phyloP scores from a whole-genome alignment of 2,113 vertebrate genomes.

The Proterorhinus semilunaris region DNA sequence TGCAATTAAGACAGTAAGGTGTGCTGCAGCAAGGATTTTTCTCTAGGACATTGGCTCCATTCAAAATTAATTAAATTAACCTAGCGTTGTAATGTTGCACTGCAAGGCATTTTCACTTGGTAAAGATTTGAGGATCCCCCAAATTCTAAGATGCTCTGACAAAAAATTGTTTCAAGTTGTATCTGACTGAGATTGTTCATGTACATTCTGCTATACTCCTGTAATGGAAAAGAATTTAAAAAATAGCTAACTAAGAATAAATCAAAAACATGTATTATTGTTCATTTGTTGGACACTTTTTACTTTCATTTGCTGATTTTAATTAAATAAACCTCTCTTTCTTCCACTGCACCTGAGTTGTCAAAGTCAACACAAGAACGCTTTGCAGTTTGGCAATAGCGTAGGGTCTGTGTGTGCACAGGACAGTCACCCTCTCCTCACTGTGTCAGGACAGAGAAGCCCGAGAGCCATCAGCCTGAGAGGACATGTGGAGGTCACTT shows the following conservation, averaged over 20 bases:
- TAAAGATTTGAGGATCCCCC: constrained; percentile 38
- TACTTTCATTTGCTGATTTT: neutral
- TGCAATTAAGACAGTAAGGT: constrained; percentile 67
- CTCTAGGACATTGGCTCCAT: constrained; percentile 67
- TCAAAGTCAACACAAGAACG: constrained; percentile 31
- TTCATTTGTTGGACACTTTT: neutral
- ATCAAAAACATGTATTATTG: too few species aligned
- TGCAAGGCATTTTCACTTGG: constrained; percentile 62
- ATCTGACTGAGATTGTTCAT: neutral
- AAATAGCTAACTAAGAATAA: too few species aligned
- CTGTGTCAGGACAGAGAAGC: constrained; percentile 57
- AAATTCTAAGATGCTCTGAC: constrained; percentile 30
- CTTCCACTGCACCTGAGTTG: constrained; percentile 34
- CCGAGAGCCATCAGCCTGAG: constrained; percentile 60
- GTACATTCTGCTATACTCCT: too few species aligned
- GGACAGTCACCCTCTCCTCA: constrained; percentile 17
- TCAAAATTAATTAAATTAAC: constrained; percentile 75
- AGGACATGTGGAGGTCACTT: constrained; percentile 67
- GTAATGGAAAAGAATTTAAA: too few species aligned
- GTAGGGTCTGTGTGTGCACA: constrained; percentile 4
- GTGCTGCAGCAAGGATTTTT: constrained; percentile 61
- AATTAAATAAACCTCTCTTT: neutral
- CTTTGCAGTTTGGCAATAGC: constrained; percentile 17
- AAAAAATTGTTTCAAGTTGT: constrained; percentile 14
- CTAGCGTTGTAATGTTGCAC: constrained; percentile 63